Conservation (phyloP, 2,888 invertebrate genomes). For the Ormia ochracea region DNA sequence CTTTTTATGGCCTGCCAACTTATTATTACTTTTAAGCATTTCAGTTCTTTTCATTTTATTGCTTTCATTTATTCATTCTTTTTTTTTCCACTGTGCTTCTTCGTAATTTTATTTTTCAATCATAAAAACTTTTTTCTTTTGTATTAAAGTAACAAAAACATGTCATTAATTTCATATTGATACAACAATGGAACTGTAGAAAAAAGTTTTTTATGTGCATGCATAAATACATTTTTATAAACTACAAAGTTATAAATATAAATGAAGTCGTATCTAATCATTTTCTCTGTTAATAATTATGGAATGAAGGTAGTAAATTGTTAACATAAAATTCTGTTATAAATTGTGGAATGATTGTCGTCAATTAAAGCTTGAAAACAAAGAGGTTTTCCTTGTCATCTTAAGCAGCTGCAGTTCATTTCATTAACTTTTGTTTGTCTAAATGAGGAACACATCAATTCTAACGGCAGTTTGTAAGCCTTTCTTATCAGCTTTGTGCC, state of each 20-base stretch:
- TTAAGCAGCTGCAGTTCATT: too few species aligned
- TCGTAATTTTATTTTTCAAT: neutral
- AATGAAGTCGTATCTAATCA: too few species aligned
- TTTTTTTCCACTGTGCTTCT: slow-evolving; percentile 14
- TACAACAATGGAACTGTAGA: slow-evolving; percentile 29
- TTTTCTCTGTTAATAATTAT: neutral
- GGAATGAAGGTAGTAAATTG: slow-evolving; percentile 2
- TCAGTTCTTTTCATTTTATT: slow-evolving; percentile 20
- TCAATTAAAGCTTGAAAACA: too few species aligned
- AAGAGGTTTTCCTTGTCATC: too few species aligned
- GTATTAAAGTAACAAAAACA: slow-evolving; percentile 28
- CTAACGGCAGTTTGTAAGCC: too few species aligned
- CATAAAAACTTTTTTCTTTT: slow-evolving; percentile 1
- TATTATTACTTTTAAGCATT: slow-evolving; percentile 44
- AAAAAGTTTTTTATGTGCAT: too few species aligned
- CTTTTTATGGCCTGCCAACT: slow-evolving; percentile 59
- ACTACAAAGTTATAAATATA: too few species aligned
- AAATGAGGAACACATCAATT: too few species aligned
- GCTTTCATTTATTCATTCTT: slow-evolving; percentile 1
- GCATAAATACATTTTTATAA: too few species aligned
- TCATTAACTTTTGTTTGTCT: too few species aligned
- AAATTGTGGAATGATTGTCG: neutral
- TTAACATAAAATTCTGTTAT: slow-evolving; percentile 12
- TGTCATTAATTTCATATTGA: slow-evolving; percentile 38
- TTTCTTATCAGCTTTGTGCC: too few species aligned